Evolutionary conservation across 2,888 invertebrate species (phyloP), one percentile per base, ranked within the genome.

Genomic region (Latheticus oryzae): DNA sequence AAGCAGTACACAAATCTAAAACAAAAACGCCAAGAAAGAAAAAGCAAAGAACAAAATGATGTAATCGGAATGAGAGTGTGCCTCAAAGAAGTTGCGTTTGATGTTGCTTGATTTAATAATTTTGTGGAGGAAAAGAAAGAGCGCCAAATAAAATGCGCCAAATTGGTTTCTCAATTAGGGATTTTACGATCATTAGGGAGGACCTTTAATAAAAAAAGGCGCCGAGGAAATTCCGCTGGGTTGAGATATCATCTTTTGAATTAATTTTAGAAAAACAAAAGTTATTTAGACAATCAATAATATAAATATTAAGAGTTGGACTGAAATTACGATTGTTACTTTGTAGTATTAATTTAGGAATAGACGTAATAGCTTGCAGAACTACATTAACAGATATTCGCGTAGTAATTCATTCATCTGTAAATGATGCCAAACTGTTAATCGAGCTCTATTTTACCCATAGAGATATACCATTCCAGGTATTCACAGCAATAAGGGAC

Each of bases 61-160:
- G 60, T 63, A 63, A 63, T 58, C 50, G 54, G 58, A 64, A 60
- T 58, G 64, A 64, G 58, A 24, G 28, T n/a, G n/a, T 52, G 56
- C 64, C 58, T 64, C 62, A 64, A 62, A 64, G 62, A 32, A 30
- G 60, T 45, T 48, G 56, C 62, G 61, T 60, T 64, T 63, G 62
- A 67, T 65, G 63, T 61, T 58, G 61, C 60, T 56, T 66, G 66
- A 66, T 66, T 66, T 64, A 66, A 66, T 66, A 65, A 66, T 60
- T 58, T 38, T 28, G n/a, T 13, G 33, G 55, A 21, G 48, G 51
- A 54, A 58, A 60, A 64, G 38, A 58, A 52, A 62, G 52, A 54
- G 60, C 57, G 40, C 48, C 48, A 59, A 59, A 54, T 57, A 28
- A 45, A 45, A 45, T 60, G 58, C 56, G 38, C 53, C 42, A 60